These are phyloP conservation scores for Onthophagus sagittarius DNA, from an alignment of 2,888 invertebrate species.

Conservation along the genomic window DNA sequence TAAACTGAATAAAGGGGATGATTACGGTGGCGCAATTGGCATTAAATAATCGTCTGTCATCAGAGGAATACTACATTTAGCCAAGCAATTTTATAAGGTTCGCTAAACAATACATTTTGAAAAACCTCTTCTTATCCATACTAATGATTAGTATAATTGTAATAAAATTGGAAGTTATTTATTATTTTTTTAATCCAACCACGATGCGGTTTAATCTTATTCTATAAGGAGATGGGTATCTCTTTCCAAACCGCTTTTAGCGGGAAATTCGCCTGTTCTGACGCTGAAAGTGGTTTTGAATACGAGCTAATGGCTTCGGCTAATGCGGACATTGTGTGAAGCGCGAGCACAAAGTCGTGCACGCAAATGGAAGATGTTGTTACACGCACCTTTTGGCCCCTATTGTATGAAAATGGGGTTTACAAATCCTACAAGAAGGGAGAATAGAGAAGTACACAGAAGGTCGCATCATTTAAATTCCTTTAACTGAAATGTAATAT, in stretches of 20 bases:
- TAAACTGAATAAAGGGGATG: not conserved
- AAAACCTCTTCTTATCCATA: not conserved
- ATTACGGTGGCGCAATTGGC: not conserved
- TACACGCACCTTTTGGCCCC: not conserved
- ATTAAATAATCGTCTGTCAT: not conserved
- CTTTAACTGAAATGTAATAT: too few species aligned
- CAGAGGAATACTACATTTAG: not conserved
- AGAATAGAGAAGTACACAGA: too few species aligned
- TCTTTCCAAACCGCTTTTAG: too few species aligned
- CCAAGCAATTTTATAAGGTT: not conserved
- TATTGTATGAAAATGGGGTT: not conserved
- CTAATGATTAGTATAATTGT: not conserved
- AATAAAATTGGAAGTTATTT: not conserved
- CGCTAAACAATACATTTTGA: not conserved
- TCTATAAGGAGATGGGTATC: not conserved
- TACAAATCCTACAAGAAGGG: not conserved
- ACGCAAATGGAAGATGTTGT: constrained; percentile 1
- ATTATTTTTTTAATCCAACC: not conserved
- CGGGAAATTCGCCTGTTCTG: not conserved
- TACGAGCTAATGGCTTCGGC: not conserved
- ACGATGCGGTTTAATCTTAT: not conserved
- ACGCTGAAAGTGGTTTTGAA: not conserved
- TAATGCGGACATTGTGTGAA: constrained; percentile 1
- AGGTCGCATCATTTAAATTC: too few species aligned
- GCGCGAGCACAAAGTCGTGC: not conserved